A percentile compares a stretch with the other conserved stretches of the same genome.
Evolutionary conservation across 2,113 vertebrate genomes (phyloP).

Genomic region (Notechis scutatus): DNA sequence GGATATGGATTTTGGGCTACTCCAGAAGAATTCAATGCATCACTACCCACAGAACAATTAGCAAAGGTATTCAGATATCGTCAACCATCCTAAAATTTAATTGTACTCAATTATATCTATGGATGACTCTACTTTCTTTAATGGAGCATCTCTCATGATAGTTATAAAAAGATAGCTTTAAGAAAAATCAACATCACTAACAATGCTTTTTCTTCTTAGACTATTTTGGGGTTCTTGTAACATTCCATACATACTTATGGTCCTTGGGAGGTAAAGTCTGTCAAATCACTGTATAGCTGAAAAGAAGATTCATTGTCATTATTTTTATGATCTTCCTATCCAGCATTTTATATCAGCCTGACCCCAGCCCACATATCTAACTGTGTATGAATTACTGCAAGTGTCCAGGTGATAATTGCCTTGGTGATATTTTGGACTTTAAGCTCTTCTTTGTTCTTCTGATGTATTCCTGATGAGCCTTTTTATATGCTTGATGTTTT

Average conservation of each 20-base stretch:
- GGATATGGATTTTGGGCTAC: background rate
- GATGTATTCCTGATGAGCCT: background rate
- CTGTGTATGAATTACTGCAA: background rate
- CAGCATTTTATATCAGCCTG: background rate
- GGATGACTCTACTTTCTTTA: background rate
- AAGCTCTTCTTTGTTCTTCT: background rate
- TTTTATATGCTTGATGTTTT: background rate
- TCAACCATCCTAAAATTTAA: background rate
- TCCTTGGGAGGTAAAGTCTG: background rate
- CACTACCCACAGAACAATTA: background rate
- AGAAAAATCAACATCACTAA: background rate
- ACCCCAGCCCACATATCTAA: background rate
- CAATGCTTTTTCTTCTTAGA: background rate
- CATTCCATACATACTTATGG: background rate
- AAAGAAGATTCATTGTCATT: background rate
- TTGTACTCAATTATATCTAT: background rate
- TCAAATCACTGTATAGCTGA: background rate
- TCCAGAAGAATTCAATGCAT: background rate
- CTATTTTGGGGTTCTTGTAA: background rate
- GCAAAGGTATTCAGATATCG: background rate
- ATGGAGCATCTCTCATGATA: background rate
- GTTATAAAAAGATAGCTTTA: background rate
- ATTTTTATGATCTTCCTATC: background rate
- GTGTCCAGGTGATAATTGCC: background rate
- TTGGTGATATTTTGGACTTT: background rate